Evolutionary conservation across 2,888 invertebrate species (phyloP), one percentile per base, ranked within the genome.

Genomic region (Cantharis lateralis): DNA sequence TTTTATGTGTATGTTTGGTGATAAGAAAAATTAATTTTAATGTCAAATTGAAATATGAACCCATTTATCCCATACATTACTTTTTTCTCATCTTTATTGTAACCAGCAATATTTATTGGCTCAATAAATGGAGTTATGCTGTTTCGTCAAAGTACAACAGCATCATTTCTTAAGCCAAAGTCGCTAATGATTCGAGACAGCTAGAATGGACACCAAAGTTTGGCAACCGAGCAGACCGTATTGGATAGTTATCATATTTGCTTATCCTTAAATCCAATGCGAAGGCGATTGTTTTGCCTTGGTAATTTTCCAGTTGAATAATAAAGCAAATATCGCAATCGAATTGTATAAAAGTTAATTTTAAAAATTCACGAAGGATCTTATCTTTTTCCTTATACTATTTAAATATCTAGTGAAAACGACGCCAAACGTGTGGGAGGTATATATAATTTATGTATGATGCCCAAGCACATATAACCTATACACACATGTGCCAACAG

Each of bases 401-500:
- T 70, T 76, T 73, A 73, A 73, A 63, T 62, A 62, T 76, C 70
- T 11, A 70, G 26, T 62, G 61, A 77, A 76, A 74, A 68, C 68
- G 74, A 66, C 71, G 75, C 78, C 74, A 75, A 74, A 78, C 61
- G 78, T 68, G 81, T 81, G 78, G 81, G 81, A 64, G 80, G 78
- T 74, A 75, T 74, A 48, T n/a, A 77, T 80, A 80, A 82, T 82
- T 82, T 82, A 81, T 82, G 80, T 74, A 71, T 64, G 72, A 76
- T 79, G 81, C 75, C 74, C 28, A 71, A 74, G 79, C 75, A 77
- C 78, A 80, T 78, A 78, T 77, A 66, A 74, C 73, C 62, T 74
- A 63, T 70, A 72, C 74, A 78, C 75, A 78, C 70, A 73, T 80
- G 80, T 81, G 82, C 81, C 82, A 82, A 81, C 80, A 78, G 78